A percentile compares a stretch with the other conserved stretches of the same genome.
Conservation (phyloP, 2,797 vertebrate species). For the Clarias pachynema region DNA sequence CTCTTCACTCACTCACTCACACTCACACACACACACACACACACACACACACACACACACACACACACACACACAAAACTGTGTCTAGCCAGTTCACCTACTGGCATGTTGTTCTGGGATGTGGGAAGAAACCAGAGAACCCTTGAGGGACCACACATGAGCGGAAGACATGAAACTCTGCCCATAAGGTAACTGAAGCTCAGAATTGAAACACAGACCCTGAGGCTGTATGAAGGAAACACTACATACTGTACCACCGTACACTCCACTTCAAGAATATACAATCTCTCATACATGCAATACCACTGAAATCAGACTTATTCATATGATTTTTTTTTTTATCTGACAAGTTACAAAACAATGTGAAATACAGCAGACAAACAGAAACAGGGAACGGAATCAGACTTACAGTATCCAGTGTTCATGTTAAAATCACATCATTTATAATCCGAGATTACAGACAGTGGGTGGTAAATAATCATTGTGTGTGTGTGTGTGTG, state of each 20-base stretch:
- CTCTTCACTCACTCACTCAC: background rate
- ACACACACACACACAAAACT: background rate
- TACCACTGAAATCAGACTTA: background rate
- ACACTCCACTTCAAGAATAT: background rate
- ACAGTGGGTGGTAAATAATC: background rate
- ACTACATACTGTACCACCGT: background rate
- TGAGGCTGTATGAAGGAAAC: background rate
- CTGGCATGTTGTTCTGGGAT: background rate
- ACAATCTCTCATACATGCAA: background rate
- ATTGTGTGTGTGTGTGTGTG: background rate
- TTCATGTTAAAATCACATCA: conserved; percentile 9
- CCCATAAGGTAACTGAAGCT: background rate
- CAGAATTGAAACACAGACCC: background rate
- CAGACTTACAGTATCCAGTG: background rate
- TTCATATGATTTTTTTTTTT: background rate
- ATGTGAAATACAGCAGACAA: conserved; percentile 15
- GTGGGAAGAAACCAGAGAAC: background rate
- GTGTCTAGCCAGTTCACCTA: background rate
- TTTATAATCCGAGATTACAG: background rate
- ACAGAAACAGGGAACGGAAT: background rate
- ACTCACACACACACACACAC: too few relatives aligned
- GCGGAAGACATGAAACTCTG: background rate
- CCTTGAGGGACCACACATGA: background rate
- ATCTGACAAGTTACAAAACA: background rate
- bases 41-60: background rate